Base-by-base conservation (phyloP, 2,888 invertebrate species). In the Nomada lathburiana region DNA sequence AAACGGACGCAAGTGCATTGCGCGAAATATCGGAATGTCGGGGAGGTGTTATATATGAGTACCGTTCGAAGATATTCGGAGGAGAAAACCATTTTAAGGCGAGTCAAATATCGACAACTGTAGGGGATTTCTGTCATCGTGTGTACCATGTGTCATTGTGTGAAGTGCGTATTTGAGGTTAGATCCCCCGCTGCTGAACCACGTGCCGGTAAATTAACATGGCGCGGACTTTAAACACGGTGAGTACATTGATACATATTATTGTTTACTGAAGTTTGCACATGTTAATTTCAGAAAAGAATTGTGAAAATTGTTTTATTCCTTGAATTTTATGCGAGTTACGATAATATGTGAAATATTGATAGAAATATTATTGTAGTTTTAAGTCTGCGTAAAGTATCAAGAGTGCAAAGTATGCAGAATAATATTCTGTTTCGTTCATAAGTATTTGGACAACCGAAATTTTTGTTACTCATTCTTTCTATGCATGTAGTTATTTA, bases 181-280 rank as follows among this genome's bases (percentile, higher is more conserved):
- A 82, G 71, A 64, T 47, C 50, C 57, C 44, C 23, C 63, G 55
- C 64, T 57, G 29, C 26, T 36, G 71, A 47, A 74, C 55, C 85
- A 76, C 76, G 62, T 80, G 65, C 72, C 42, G n/a, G 20, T 29
- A 50, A 16, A 16, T 26, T 29, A 50, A n/a, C 36, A 55, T 62
- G 60, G 76, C 76, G 71, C 59, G 67, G 42, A 63, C 18, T 83
- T 84, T 64, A 59, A 80, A 80, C 59, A 36, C 47, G 76, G 80
- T 86, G 44, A 83, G 83, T 86, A 50, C 20, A 7, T 10, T 0
- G 26, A 59, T 47, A 26, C 26, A 26, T 26, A 16, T 53, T 44
- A 5, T 11, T 53, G 26, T 52, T 55, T n/a, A 44, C 0, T 1
- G 2, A 1, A 44, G 18, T 42, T 64, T 26, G 20, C 20, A 7